Conservation (phyloP, 2,888 invertebrate genomes). For the Euzophera pinguis region DNA sequence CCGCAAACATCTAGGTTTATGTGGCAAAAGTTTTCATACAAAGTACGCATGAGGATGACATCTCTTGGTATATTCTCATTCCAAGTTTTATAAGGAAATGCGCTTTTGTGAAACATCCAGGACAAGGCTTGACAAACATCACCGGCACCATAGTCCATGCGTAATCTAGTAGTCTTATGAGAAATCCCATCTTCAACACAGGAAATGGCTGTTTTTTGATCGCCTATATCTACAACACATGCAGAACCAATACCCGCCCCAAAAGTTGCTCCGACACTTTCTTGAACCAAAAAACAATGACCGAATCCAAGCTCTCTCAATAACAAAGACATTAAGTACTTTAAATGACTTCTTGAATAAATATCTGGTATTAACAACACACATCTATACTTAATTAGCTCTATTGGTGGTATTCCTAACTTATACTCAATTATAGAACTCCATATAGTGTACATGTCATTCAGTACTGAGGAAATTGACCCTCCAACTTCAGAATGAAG, state of each 20-base stretch:
- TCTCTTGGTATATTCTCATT: slow-evolving; percentile 87
- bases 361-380: slow-evolving; percentile 94
- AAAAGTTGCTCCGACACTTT: slow-evolving; percentile 77
- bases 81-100: slow-evolving; percentile 93
- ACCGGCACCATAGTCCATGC: slow-evolving; percentile 93
- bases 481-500: slow-evolving; percentile 91
- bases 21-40: slow-evolving; percentile 95
- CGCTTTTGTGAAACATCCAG: slow-evolving; percentile 93
- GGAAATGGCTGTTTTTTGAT: slow-evolving; percentile 96
- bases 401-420: slow-evolving; percentile 85
- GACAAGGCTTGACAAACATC: slow-evolving; percentile 94
- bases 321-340: slow-evolving; percentile 90
- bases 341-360: slow-evolving; percentile 91
- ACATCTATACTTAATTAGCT: slow-evolving; percentile 89
- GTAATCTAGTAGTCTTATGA: slow-evolving; percentile 89
- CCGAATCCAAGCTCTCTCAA: slow-evolving; percentile 91
- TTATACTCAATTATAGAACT: slow-evolving; percentile 87
- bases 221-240: slow-evolving; percentile 97
- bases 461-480: slow-evolving; percentile 89
- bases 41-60: slow-evolving; percentile 87
- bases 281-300: slow-evolving; percentile 90
- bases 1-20: slow-evolving; percentile 94
- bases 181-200: slow-evolving; percentile 98
- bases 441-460: slow-evolving; percentile 95
- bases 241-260: slow-evolving; percentile 83